Percentiles rank a stretch among this genome's conserved stretches.
Conservation (phyloP, 2,888 invertebrate genomes). For the Branchellion lobata region DNA sequence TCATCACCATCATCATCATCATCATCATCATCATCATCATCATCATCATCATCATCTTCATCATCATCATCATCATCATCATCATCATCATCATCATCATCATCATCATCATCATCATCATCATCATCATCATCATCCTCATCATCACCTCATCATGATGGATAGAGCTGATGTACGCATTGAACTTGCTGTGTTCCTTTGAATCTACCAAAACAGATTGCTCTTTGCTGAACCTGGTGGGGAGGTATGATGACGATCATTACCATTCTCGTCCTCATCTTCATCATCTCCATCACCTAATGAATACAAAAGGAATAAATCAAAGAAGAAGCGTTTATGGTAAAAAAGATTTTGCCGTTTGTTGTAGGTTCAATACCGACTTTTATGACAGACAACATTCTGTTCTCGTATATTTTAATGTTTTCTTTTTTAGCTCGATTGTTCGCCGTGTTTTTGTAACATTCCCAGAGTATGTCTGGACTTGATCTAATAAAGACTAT, state of each 20-base stretch:
- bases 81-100: conserved; percentile 14
- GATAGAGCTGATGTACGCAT: conserved; percentile 34
- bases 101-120: not conserved
- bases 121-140: not conserved
- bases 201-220: conserved; percentile 38
- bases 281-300: not conserved
- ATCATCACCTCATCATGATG: conserved; percentile 34
- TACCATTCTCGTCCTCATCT: too few species aligned
- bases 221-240: conserved; percentile 34
- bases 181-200: conserved; percentile 40
- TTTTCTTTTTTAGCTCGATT: too few species aligned
- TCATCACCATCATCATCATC: conserved; percentile 23
- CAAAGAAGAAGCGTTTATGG: too few species aligned
- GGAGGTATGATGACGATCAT: not conserved
- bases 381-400: too few species aligned
- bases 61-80: not conserved
- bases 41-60: not conserved
- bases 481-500: too few species aligned
- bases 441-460: too few species aligned
- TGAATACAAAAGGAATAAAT: not conserved
- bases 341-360: too few species aligned
- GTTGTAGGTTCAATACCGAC: too few species aligned
- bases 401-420: too few species aligned
- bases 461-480: too few species aligned
- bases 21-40: not conserved